Conservation (phyloP, 2,797 vertebrate species). For the Botia almorhae region DNA sequence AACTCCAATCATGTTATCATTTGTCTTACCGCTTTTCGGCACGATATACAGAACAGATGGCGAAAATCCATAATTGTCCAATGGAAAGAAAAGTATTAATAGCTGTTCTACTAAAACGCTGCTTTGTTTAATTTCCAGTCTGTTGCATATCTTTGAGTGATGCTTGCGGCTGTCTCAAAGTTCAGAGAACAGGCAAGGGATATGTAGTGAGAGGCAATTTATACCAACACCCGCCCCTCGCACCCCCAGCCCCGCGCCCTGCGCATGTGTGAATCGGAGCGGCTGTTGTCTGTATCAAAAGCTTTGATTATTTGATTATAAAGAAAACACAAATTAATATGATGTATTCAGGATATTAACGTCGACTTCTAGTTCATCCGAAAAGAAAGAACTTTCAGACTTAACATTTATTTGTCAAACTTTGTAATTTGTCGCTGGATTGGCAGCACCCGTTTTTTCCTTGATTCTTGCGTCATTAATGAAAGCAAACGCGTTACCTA, state of each 20-base stretch:
- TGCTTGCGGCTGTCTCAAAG: slow-evolving; percentile 76
- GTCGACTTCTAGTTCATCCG: too few relatives aligned
- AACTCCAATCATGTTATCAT: not conserved
- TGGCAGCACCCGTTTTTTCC: not conserved
- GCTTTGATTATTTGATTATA: not conserved
- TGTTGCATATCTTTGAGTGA: slow-evolving; percentile 63
- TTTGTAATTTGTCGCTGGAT: not conserved
- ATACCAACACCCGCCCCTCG: slow-evolving; percentile 72
- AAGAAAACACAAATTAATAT: not conserved
- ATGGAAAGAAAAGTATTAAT: slow-evolving; percentile 16
- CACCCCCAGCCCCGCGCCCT: slow-evolving; percentile 57
- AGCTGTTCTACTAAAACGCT: not conserved
- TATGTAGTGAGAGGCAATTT: slow-evolving; percentile 74
- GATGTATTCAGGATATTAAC: not conserved
- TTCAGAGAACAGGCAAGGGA: slow-evolving; percentile 76
- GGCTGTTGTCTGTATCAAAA: not conserved
- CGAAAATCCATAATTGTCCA: slow-evolving; percentile 24
- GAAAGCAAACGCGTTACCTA: not conserved
- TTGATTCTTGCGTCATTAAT: not conserved
- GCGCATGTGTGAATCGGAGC: slow-evolving; percentile 56
- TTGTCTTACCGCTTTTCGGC: slow-evolving; percentile 73
- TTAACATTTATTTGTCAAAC: too few relatives aligned
- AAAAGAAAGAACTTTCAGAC: too few relatives aligned
- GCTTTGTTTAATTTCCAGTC: slow-evolving; percentile 61
- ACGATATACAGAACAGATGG: slow-evolving; percentile 59